Percentiles rank a stretch among this genome's conserved stretches.
phyloP scores from a whole-genome alignment of 1,140 invertebrate genomes.

The honey bee (Apis mellifera) region Amel_HAv3.1 CM009933.2:5685501-5686000 shows the following conservation, averaged over 20 bases:
- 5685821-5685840: conserved; percentile 67
- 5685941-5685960: conserved; percentile 44
- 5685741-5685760: conserved; percentile 67
- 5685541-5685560: background rate
- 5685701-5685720: conserved; percentile 69
- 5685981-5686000: conserved; percentile 15
- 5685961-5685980: background rate
- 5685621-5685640: conserved; percentile 48
- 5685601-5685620: conserved; percentile 36
- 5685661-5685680: conserved; percentile 76
- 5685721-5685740: conserved; percentile 69
- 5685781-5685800: conserved; percentile 78
- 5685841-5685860: conserved; percentile 71
- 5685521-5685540: background rate
- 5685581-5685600: background rate
- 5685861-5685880: conserved; percentile 71
- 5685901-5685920: conserved; percentile 75
- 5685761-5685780: conserved; percentile 68
- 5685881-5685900: conserved; percentile 73
- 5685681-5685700: conserved; percentile 53
- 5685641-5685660: conserved; percentile 67
- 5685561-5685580: background rate
- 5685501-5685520: background rate
- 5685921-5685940: conserved; percentile 70
- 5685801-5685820: conserved; percentile 76